Evolutionary conservation across 2,797 vertebrate genomes (phyloP).

Genomic region (Hippocampus kuda): DNA sequence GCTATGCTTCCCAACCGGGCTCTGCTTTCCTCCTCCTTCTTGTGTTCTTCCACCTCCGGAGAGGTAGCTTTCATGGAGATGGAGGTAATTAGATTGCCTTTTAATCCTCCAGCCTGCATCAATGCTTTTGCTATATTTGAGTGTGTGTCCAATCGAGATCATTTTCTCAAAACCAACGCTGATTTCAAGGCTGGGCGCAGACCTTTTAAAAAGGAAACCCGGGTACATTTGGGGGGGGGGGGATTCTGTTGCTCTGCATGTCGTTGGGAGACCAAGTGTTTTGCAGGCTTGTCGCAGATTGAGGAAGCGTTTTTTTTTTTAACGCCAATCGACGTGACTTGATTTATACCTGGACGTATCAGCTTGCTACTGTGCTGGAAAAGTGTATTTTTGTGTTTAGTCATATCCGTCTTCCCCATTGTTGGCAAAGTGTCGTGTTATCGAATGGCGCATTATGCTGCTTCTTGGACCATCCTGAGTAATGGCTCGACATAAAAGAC

Average conservation of each 20-base stretch:
- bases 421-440: neutral
- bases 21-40: slow-evolving; percentile 18
- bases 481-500: neutral
- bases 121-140: slow-evolving; percentile 65
- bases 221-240: slow-evolving; percentile 35
- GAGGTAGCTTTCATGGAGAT: slow-evolving; percentile 63
- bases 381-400: neutral
- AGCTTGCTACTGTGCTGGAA: too few relatives aligned
- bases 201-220: slow-evolving; percentile 38
- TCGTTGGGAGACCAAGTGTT: slow-evolving; percentile 21
- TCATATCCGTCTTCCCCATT: neutral
- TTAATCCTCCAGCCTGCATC: slow-evolving; percentile 61
- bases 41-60: slow-evolving; percentile 49
- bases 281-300: slow-evolving; percentile 27
- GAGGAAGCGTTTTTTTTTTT: slow-evolving; percentile 4
- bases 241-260: slow-evolving; percentile 20
- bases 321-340: too few relatives aligned
- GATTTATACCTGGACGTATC: too few relatives aligned
- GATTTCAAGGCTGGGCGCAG: slow-evolving; percentile 39
- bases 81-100: slow-evolving; percentile 65
- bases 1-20: slow-evolving; percentile 18
- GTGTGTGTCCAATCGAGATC: slow-evolving; percentile 58
- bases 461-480: neutral
- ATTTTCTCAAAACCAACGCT: slow-evolving; percentile 49
- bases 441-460: neutral